Conservation (phyloP, 1,140 invertebrate genomes). For the Drosophila ironensis region DNA sequence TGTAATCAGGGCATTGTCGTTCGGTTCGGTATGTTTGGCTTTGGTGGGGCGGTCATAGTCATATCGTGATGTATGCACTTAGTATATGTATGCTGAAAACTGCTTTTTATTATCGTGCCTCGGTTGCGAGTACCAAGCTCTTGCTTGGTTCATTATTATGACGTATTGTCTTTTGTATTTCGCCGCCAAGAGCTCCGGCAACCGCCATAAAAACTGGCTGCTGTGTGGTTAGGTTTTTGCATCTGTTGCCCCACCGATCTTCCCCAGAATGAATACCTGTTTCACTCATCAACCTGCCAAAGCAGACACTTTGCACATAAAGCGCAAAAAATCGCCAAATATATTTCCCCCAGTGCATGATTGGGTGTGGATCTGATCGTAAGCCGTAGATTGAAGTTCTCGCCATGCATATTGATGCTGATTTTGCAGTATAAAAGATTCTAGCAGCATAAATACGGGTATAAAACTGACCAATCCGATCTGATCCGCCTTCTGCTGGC, state of each 20-base stretch:
- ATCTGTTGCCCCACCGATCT: neutral
- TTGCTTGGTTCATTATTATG: conserved; percentile 42
- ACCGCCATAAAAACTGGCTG: conserved; percentile 18
- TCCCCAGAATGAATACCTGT: too few species aligned
- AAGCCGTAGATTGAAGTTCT: conserved; percentile 19
- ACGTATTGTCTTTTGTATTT: conserved; percentile 49
- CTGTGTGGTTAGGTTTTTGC: conserved; percentile 42
- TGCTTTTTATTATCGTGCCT: conserved; percentile 41
- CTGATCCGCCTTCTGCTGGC: conserved; percentile 10
- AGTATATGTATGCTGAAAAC: conserved; percentile 34
- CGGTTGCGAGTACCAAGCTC: conserved; percentile 9
- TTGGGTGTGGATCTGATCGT: conserved; percentile 13
- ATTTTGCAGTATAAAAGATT: conserved; percentile 30
- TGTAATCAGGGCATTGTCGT: conserved; percentile 23
- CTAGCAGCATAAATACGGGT: conserved; percentile 24
- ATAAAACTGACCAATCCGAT: conserved; percentile 16
- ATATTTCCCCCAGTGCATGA: conserved; percentile 4
- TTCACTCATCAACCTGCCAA: neutral
- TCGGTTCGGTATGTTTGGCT: neutral
- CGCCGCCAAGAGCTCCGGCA: conserved; percentile 5
- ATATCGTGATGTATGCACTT: conserved; percentile 38
- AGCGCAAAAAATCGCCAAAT: too few species aligned
- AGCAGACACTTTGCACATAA: too few species aligned
- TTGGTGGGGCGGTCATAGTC: conserved; percentile 25
- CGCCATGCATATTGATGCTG: conserved; percentile 41